Evolutionary conservation across 2,888 invertebrate species (phyloP).

Genomic region (Ctenicera cuprea): DNA sequence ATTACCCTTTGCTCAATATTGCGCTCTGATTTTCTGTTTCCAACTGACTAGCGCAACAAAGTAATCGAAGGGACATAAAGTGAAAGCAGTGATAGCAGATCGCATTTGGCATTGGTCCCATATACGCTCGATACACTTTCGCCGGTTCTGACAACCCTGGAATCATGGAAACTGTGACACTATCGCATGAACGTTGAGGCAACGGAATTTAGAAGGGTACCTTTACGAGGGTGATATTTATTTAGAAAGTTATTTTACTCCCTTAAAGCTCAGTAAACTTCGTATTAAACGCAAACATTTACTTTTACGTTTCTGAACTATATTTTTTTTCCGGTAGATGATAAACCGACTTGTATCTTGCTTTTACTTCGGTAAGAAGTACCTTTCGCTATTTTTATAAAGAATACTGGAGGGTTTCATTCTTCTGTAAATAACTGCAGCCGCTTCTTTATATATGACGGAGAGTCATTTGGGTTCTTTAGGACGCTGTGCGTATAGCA

Average conservation of each 20-base stretch:
- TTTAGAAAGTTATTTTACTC: conserved; percentile 4
- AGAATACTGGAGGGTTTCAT: conserved; percentile 20
- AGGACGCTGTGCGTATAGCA: too few species aligned
- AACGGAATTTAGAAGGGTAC: neutral
- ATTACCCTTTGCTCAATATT: conserved; percentile 8
- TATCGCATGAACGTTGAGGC: neutral
- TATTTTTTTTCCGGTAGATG: conserved; percentile 19
- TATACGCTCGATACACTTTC: conserved; percentile 5
- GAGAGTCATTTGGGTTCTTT: neutral
- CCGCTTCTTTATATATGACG: neutral
- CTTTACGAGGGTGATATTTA: conserved; percentile 13
- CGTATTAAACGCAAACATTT: conserved; percentile 30
- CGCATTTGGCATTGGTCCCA: conserved; percentile 15
- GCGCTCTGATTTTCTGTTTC: conserved; percentile 12
- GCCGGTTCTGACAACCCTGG: neutral
- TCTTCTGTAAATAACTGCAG: conserved; percentile 31
- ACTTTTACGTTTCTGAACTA: conserved; percentile 18
- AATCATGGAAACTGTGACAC: conserved; percentile 5
- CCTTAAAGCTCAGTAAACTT: conserved; percentile 1
- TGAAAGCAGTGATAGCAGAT: conserved; percentile 13
- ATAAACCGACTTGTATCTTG: conserved; percentile 27
- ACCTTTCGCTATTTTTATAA: conserved; percentile 1
- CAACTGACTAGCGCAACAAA: conserved; percentile 14
- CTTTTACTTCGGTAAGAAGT: neutral
- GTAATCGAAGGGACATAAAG: conserved; percentile 18